Conservation (phyloP, 1,140 invertebrate genomes). For the Trichogramma pretiosum region DNA sequence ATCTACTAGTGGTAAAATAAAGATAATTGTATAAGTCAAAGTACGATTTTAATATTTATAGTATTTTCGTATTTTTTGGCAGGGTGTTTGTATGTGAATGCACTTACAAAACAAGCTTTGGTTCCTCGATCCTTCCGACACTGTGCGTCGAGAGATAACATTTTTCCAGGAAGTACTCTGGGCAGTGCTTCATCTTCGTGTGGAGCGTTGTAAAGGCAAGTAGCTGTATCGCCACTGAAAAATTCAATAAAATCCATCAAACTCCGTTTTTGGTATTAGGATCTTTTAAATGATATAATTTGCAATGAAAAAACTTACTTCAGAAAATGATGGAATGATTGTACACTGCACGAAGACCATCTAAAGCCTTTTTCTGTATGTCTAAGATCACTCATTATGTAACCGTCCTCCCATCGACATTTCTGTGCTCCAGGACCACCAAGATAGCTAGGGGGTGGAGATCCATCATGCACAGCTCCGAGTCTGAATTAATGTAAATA, state of each 20-base stretch:
- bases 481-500: too few species aligned
- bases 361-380: slow-evolving; percentile 91
- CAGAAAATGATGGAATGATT: slow-evolving; percentile 90
- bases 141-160: slow-evolving; percentile 83
- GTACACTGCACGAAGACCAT: slow-evolving; percentile 89
- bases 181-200: slow-evolving; percentile 87
- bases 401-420: slow-evolving; percentile 92
- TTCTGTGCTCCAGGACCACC: slow-evolving; percentile 92
- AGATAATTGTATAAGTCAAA: too few species aligned
- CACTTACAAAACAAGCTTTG: slow-evolving; percentile 73
- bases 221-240: slow-evolving; percentile 84
- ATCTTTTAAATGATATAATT: neutral
- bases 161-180: slow-evolving; percentile 78
- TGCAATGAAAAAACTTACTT: slow-evolving; percentile 56
- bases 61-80: neutral
- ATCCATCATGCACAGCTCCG: slow-evolving; percentile 90
- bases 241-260: slow-evolving; percentile 3
- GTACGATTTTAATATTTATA: too few species aligned
- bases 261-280: neutral
- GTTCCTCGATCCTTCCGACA: slow-evolving; percentile 88
- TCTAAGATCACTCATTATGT: slow-evolving; percentile 89
- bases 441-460: slow-evolving; percentile 85
- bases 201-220: slow-evolving; percentile 85
- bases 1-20: too few species aligned
- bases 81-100: neutral